phyloP scores from a whole-genome alignment of 2,888 invertebrate species.

The Ennomos erosarius region DNA sequence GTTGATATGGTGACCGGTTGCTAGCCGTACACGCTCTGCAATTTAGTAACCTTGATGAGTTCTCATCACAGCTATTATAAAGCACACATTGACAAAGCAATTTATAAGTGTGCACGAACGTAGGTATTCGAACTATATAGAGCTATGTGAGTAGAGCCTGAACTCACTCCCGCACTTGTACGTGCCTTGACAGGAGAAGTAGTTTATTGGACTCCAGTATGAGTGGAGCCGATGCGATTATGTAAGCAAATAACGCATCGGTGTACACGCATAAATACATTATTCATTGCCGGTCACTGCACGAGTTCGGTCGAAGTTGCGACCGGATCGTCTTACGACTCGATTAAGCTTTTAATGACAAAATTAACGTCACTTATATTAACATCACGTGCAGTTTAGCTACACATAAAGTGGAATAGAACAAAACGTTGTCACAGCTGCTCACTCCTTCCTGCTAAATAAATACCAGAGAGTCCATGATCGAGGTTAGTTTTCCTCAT shows the following conservation, averaged over 20 bases:
- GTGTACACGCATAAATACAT: slow-evolving; percentile 60
- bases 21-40: slow-evolving; percentile 51
- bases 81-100: slow-evolving; percentile 60
- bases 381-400: slow-evolving; percentile 40
- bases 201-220: slow-evolving; percentile 69
- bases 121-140: slow-evolving; percentile 57
- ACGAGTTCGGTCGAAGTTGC: slow-evolving; percentile 59
- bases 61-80: slow-evolving; percentile 58
- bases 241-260: slow-evolving; percentile 77
- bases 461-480: slow-evolving; percentile 35
- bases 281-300: slow-evolving; percentile 71
- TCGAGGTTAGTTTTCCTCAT: slow-evolving; percentile 43
- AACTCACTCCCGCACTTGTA: slow-evolving; percentile 60
- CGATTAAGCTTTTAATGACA: slow-evolving; percentile 47
- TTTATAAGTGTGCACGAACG: slow-evolving; percentile 52
- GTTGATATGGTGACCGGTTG: slow-evolving; percentile 46
- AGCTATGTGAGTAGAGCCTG: slow-evolving; percentile 67
- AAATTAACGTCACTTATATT: slow-evolving; percentile 39
- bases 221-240: slow-evolving; percentile 63
- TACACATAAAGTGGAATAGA: slow-evolving; percentile 36
- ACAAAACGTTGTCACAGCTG: slow-evolving; percentile 35
- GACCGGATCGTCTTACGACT: slow-evolving; percentile 43
- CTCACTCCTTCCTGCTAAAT: slow-evolving; percentile 39
- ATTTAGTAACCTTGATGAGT: slow-evolving; percentile 59
- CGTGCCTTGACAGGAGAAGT: slow-evolving; percentile 74